Percentiles rank a stretch among this genome's conserved stretches.
Conservation (phyloP, 2,113 vertebrate genomes). For the Tetrao urogallus region DNA sequence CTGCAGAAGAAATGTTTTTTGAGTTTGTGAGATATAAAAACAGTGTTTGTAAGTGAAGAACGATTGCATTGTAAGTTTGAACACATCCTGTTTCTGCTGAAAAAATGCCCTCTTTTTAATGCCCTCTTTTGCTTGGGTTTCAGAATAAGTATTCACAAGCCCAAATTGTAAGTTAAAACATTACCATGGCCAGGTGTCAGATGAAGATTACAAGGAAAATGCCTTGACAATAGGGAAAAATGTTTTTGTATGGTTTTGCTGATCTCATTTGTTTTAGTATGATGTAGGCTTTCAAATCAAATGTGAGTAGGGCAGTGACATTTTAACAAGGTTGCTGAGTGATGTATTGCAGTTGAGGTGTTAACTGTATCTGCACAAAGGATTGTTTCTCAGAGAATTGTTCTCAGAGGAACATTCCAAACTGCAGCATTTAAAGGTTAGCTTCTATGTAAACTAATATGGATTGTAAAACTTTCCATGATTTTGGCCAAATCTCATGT, state of each 20-base stretch:
- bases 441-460: not conserved
- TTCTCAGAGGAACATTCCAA: not conserved
- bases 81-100: not conserved
- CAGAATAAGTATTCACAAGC: not conserved
- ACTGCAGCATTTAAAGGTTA: not conserved
- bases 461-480: not conserved
- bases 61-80: not conserved
- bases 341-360: not conserved
- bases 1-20: not conserved
- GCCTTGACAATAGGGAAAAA: not conserved
- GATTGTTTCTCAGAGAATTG: no score
- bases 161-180: not conserved
- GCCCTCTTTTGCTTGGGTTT: not conserved
- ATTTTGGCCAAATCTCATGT: not conserved
- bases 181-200: not conserved
- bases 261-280: not conserved
- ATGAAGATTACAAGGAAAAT: not conserved
- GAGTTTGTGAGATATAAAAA: not conserved
- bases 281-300: not conserved
- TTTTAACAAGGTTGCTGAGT: not conserved
- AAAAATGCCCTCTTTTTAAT: not conserved
- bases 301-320: not conserved
- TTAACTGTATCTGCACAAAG: not conserved
- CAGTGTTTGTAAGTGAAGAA: not conserved
- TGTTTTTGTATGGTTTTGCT: not conserved